Evolutionary conservation across 2,113 vertebrate species (phyloP), one percentile per base, ranked within the genome.

Genomic region (Gavia stellata): DNA sequence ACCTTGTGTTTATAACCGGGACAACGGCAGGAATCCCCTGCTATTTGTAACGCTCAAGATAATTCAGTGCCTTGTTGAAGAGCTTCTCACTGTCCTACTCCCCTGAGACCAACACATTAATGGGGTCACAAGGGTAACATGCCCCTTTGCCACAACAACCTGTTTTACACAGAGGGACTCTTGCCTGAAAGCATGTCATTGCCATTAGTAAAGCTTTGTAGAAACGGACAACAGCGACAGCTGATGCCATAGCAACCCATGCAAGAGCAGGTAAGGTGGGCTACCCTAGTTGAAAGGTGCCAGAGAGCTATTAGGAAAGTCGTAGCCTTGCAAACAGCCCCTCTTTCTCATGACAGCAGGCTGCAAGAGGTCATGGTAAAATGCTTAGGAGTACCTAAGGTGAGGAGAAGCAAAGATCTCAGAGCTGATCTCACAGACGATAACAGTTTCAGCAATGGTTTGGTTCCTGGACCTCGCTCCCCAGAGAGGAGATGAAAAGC

Each of bases 281-380:
- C 56, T 85, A 3, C 31, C 2, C 62, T 7, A 38, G 50, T 2
- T 58, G 74, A 68, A 71, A 90, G 78, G 91, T 52, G 84, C 52
- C 86, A 75, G 24, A 49, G 90, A 82, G 53, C 61, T 68, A 44
- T 36, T 7, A 31, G 65, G 28, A 49, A 53, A 93, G 94, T 28
- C 93, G 77, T 1, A 85, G 90, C 66, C 81, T 71, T 92, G 91
- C 65, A 90, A 91, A 95, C 93, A 94, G 36, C 81, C 62, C 34
- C 40, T 68, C 44, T 56, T 65, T 29, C 49, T 73, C 58, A n/a
- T 5, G 1, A 20, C 31, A 80, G 74, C 42, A 65, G 24, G 44
- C 21, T 47, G 44, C 52, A 44, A 50, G 49, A 81, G 73, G 74
- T 71, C 12, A 9, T 9, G 34, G 66, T 17, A 65, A 28, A 65